Evolutionary conservation across 1,140 invertebrate species (phyloP).

Genomic region (Lanistes nyassanus): DNA sequence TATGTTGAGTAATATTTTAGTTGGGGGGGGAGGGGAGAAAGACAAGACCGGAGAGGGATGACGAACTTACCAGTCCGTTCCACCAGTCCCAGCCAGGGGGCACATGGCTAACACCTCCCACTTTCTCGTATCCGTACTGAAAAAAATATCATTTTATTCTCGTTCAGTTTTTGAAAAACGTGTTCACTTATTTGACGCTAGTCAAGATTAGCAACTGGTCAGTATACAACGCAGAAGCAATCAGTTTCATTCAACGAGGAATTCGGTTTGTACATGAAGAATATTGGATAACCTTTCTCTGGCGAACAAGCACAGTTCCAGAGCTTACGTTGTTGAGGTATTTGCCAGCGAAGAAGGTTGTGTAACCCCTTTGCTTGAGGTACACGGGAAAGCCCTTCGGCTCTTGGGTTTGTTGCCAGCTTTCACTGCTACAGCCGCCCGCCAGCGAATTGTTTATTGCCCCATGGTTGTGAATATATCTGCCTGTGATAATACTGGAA

Average conservation of each 20-base stretch:
- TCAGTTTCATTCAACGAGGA: neutral
- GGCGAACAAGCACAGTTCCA: neutral
- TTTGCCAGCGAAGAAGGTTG: constrained; percentile 58
- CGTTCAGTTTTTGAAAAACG: neutral
- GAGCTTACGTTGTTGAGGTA: constrained; percentile 53
- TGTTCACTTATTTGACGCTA: neutral
- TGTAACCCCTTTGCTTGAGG: constrained; percentile 71
- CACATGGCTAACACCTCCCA: constrained; percentile 72
- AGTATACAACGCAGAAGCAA: neutral
- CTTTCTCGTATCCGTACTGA: constrained; percentile 45
- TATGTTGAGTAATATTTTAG: too few relatives aligned
- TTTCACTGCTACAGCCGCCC: constrained; percentile 78
- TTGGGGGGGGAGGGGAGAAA: too few relatives aligned
- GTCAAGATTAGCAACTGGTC: neutral
- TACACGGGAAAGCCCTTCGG: constrained; percentile 75
- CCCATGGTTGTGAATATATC: constrained; percentile 84
- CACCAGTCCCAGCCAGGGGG: constrained; percentile 80
- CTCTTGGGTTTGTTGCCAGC: constrained; percentile 78
- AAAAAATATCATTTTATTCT: constrained; percentile 1
- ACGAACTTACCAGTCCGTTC: constrained; percentile 49
- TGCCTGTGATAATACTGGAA: constrained; percentile 84
- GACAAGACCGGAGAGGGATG: too few relatives aligned
- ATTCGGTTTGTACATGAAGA: neutral
- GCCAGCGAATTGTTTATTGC: constrained; percentile 80
- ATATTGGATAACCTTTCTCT: neutral